A percentile compares a stretch with the other conserved stretches of the same genome.
Conservation (phyloP, 2,888 invertebrate genomes). For the Cinara cedri region DNA sequence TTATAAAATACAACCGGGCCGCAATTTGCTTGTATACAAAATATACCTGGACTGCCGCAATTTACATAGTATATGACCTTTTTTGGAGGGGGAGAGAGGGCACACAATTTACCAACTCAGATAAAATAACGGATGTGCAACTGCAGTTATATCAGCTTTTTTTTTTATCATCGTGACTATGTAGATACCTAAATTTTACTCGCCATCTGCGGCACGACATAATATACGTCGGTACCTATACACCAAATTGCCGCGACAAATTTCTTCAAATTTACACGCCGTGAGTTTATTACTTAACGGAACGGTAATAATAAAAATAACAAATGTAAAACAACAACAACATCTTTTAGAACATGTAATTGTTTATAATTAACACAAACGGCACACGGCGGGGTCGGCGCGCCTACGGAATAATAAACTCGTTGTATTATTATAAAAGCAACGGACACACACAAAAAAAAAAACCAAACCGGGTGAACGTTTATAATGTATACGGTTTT, state of each 20-base stretch:
- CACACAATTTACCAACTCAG: too few relatives aligned
- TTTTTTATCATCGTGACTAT: too few relatives aligned
- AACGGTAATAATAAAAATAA: background rate
- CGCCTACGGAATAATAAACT: constrained; percentile 33
- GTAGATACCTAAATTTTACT: too few relatives aligned
- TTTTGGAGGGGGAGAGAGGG: too few relatives aligned
- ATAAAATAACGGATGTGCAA: too few relatives aligned
- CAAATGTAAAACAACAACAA: background rate
- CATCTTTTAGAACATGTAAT: constrained; percentile 21
- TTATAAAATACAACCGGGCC: too few relatives aligned
- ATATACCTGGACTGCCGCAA: too few relatives aligned
- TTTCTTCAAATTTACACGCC: background rate
- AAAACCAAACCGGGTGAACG: constrained; percentile 1
- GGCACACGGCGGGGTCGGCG: background rate
- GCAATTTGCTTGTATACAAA: too few relatives aligned
- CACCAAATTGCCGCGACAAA: background rate
- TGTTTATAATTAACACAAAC: constrained; percentile 41
- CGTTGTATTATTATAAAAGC: constrained; percentile 9
- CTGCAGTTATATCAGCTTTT: too few relatives aligned
- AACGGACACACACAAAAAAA: background rate
- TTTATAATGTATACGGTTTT: constrained; percentile 11
- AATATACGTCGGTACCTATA: too few relatives aligned
- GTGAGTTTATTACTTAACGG: constrained; percentile 3
- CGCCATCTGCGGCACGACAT: too few relatives aligned
- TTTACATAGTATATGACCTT: too few relatives aligned